These are phyloP conservation scores for Cataglyphis livida DNA, from an alignment of 2,888 invertebrate genomes.

Conservation along the genomic window DNA sequence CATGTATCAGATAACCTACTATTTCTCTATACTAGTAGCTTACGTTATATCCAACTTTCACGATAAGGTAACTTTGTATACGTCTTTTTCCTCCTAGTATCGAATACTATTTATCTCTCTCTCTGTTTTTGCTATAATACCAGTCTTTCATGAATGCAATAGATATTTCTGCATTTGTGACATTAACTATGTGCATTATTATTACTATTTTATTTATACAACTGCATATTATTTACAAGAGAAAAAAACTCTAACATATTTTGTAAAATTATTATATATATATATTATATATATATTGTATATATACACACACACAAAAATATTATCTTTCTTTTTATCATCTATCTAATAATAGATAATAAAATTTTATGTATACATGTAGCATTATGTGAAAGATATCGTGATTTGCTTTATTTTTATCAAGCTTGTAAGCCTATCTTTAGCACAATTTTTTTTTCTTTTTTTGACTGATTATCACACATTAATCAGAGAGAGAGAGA, in stretches of 20 bases:
- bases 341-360: not conserved
- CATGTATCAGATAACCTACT: slow-evolving; percentile 65
- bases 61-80: slow-evolving; percentile 61
- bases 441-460: slow-evolving; percentile 1
- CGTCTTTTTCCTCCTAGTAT: slow-evolving; percentile 29
- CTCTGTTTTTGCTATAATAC: slow-evolving; percentile 14
- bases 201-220: not conserved
- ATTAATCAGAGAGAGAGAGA: slow-evolving; percentile 6
- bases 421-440: slow-evolving; percentile 2
- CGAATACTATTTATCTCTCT: slow-evolving; percentile 27
- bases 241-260: not conserved
- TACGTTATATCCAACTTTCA: slow-evolving; percentile 51
- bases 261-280: not conserved
- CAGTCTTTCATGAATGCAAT: slow-evolving; percentile 2
- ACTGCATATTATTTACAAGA: no score
- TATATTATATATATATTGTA: no score
- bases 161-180: not conserved
- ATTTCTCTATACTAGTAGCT: slow-evolving; percentile 57
- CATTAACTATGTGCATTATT: not conserved
- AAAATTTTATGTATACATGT: not conserved
- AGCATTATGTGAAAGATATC: not conserved
- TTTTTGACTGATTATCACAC: slow-evolving; percentile 34
- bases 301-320: not conserved
- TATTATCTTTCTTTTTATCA: not conserved
- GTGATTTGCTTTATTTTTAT: not conserved